Evolutionary conservation across 1,140 invertebrate species (phyloP).

Genomic region (Orius insidiosus): DNA sequence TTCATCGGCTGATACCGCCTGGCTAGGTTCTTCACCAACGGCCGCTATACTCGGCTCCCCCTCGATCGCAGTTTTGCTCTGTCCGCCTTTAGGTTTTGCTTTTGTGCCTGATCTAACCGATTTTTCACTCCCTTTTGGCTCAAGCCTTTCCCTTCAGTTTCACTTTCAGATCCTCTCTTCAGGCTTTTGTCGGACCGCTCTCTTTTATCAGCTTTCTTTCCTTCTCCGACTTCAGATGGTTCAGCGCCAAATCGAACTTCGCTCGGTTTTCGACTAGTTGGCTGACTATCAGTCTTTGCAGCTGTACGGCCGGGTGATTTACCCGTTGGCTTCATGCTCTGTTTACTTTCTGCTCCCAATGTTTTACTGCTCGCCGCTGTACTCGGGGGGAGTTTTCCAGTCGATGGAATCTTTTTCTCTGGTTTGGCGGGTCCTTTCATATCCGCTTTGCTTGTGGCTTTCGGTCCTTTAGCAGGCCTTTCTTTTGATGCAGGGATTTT

Average conservation of each 20-base stretch:
- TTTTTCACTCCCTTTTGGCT: background rate
- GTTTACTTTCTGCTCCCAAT: background rate
- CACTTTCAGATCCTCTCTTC: background rate
- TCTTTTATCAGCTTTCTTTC: background rate
- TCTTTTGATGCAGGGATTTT: background rate
- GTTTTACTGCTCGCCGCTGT: no score
- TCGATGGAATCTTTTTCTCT: no score
- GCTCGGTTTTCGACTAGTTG: background rate
- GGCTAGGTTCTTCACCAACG: background rate
- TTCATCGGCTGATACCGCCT: background rate
- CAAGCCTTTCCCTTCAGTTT: background rate
- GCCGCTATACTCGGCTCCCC: background rate
- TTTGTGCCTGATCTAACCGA: background rate
- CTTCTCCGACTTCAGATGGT: background rate
- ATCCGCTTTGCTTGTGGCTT: background rate
- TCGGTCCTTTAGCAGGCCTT: background rate
- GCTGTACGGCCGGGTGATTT: background rate
- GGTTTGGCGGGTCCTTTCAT: background rate
- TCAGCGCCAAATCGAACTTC: background rate
- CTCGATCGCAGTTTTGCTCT: background rate
- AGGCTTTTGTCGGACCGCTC: background rate
- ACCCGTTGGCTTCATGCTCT: background rate
- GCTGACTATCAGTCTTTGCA: background rate
- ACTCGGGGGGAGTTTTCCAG: no score
- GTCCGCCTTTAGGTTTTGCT: background rate